Conservation (phyloP, 2,113 vertebrate genomes). For the Trichechus manatus region DNA sequence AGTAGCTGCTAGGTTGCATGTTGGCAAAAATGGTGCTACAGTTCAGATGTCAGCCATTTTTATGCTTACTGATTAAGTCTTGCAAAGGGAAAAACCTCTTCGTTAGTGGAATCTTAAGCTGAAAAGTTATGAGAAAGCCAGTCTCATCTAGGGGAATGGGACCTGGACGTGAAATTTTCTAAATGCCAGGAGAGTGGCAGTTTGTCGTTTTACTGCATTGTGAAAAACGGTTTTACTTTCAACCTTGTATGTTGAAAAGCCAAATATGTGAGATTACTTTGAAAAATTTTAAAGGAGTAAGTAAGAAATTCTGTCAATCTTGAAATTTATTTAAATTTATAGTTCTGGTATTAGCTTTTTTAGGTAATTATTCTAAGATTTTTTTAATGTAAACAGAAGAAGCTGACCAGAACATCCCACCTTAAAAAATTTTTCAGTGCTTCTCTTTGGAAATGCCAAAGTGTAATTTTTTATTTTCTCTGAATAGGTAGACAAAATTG, state of each 20-base stretch:
- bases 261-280: not conserved
- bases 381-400: constrained; percentile 16
- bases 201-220: not conserved
- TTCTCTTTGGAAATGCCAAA: not conserved
- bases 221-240: not conserved
- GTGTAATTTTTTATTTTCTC: not conserved
- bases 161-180: not conserved
- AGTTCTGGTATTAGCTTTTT: constrained; percentile 1
- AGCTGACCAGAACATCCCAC: not conserved
- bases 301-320: constrained; percentile 4
- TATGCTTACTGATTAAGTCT: not conserved
- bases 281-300: not conserved
- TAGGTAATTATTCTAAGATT: not conserved
- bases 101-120: not conserved
- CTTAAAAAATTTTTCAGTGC: not conserved
- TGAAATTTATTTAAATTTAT: constrained; percentile 35
- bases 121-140: not conserved
- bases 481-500: not conserved
- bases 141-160: not conserved
- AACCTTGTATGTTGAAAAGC: constrained; percentile 2
- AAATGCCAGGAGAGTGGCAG: not conserved
- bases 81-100: not conserved
- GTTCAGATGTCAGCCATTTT: not conserved
- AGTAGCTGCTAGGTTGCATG: not conserved
- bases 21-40: not conserved